These are phyloP conservation scores for Pomacea maculata DNA, from an alignment of 1,140 invertebrate species.

Conservation along the genomic window DNA sequence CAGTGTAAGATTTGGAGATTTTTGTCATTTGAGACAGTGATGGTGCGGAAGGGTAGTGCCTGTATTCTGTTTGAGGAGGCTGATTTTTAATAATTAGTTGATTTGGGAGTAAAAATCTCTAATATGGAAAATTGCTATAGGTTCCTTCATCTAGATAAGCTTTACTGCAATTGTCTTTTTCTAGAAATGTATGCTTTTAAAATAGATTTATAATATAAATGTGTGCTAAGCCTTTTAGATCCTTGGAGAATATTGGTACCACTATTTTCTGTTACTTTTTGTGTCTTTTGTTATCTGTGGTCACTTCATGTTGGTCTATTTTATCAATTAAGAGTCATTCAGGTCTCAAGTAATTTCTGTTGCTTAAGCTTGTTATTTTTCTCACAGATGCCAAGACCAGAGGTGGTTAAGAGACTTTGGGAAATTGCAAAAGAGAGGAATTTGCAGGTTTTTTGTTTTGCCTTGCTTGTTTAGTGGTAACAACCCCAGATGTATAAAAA, in stretches of 20 bases:
- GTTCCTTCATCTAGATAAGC: no score
- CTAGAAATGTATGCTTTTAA: background rate
- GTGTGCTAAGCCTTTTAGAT: background rate
- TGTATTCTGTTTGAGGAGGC: background rate
- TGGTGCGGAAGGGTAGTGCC: background rate
- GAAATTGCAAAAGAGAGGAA: slow-evolving; percentile 91
- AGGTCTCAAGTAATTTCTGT: background rate
- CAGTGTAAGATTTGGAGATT: slow-evolving; percentile 35
- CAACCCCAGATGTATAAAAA: background rate
- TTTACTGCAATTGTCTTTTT: no score
- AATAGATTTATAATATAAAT: background rate
- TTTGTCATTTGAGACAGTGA: background rate
- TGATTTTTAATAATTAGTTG: background rate
- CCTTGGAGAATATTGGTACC: no score
- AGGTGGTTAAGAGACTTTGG: slow-evolving; percentile 94
- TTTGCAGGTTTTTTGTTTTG: slow-evolving; percentile 74
- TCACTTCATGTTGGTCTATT: background rate
- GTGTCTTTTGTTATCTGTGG: background rate
- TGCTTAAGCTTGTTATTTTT: slow-evolving; percentile 3
- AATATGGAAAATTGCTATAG: background rate
- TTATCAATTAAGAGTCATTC: background rate
- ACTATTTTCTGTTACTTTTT: background rate
- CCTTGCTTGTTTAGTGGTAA: background rate
- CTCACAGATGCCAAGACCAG: slow-evolving; percentile 82
- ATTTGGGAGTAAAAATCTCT: background rate